phyloP scores from a whole-genome alignment of 2,113 vertebrate genomes.

The Clarias macrocephalus region DNA sequence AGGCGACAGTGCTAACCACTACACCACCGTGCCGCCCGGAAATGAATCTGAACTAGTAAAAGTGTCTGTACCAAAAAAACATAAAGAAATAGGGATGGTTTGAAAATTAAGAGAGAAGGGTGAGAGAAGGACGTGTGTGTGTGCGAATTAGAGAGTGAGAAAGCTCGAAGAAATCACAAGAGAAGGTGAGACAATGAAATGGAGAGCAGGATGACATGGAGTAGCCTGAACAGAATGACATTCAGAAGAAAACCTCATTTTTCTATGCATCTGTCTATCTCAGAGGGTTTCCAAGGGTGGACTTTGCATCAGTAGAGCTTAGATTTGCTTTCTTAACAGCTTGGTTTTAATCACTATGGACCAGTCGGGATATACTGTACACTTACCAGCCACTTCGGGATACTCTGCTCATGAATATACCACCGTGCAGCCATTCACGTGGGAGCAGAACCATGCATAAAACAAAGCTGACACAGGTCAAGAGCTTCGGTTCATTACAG shows the following conservation, averaged over 20 bases:
- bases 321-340: background rate
- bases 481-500: background rate
- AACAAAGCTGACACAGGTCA: background rate
- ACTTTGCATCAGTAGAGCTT: background rate
- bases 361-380: no score
- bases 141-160: background rate
- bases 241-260: background rate
- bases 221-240: constrained; percentile 17
- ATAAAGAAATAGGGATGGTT: background rate
- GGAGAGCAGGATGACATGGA: constrained; percentile 1
- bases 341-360: background rate
- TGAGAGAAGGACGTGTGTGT: background rate
- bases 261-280: background rate
- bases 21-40: no score
- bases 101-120: background rate
- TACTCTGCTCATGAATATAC: background rate
- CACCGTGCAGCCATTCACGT: background rate
- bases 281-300: background rate
- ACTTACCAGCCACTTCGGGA: background rate
- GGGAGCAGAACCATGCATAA: background rate
- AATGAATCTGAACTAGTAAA: background rate
- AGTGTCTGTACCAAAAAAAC: background rate
- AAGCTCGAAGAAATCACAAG: background rate
- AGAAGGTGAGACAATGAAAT: background rate
- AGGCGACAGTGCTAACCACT: no score